Conservation (phyloP, 2,888 invertebrate species). For the Diachrysia chrysitis region DNA sequence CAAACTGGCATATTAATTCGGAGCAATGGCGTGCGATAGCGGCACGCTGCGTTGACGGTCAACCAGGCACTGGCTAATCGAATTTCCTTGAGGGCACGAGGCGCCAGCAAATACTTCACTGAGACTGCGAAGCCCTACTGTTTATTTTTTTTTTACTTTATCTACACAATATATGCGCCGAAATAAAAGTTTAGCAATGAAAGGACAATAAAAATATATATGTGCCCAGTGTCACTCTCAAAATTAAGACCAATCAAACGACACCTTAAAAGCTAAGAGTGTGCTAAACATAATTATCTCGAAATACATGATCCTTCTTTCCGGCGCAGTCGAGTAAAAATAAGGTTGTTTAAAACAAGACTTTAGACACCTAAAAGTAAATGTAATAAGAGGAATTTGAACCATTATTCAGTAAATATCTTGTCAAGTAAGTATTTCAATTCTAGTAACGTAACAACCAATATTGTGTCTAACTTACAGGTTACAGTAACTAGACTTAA, state of each 20-base stretch:
- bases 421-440: neutral
- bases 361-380: too few relatives aligned
- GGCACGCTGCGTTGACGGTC: slow-evolving; percentile 43
- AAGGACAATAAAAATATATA: too few relatives aligned
- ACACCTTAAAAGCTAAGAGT: too few relatives aligned
- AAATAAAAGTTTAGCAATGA: too few relatives aligned
- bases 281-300: too few relatives aligned
- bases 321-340: too few relatives aligned
- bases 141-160: slow-evolving; percentile 17
- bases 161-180: slow-evolving; percentile 13
- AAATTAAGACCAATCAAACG: too few relatives aligned
- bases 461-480: neutral
- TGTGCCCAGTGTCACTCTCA: too few relatives aligned
- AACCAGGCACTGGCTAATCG: slow-evolving; percentile 57
- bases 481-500: neutral
- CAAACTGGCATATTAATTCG: slow-evolving; percentile 44
- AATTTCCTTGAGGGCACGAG: slow-evolving; percentile 47
- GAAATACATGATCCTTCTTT: too few relatives aligned
- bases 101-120: slow-evolving; percentile 37
- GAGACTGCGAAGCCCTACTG: slow-evolving; percentile 26
- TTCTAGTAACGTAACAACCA: neutral
- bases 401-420: neutral
- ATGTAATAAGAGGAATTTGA: neutral
- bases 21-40: slow-evolving; percentile 33
- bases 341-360: too few relatives aligned